Evolutionary conservation across 2,888 invertebrate genomes (phyloP).

Genomic region (Nebria salina): DNA sequence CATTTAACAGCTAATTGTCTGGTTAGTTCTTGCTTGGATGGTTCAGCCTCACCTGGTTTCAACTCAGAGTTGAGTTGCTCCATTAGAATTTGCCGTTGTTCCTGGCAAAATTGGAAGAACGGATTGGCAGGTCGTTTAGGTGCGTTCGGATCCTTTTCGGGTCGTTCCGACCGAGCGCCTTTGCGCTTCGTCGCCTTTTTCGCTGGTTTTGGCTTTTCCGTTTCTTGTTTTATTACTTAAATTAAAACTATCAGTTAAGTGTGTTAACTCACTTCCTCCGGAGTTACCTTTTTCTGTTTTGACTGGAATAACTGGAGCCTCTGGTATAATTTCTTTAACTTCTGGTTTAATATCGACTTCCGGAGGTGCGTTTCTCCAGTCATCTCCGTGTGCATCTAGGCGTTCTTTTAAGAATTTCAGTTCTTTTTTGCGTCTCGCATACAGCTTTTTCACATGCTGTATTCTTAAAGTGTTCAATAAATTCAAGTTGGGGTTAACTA

Average conservation of each 20-base stretch:
- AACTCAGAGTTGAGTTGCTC: slow-evolving; percentile 70
- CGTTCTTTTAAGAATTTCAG: slow-evolving; percentile 75
- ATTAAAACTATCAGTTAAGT: slow-evolving; percentile 14
- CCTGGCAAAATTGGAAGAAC: slow-evolving; percentile 83
- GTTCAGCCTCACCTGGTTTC: slow-evolving; percentile 72
- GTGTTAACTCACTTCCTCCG: not conserved
- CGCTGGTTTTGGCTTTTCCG: slow-evolving; percentile 53
- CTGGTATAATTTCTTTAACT: slow-evolving; percentile 54
- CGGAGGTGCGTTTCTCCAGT: slow-evolving; percentile 71
- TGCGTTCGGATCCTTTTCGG: slow-evolving; percentile 76
- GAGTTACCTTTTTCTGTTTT: slow-evolving; percentile 53
- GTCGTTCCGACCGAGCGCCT: slow-evolving; percentile 68
- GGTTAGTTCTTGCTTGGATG: slow-evolving; percentile 79
- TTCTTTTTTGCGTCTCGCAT: slow-evolving; percentile 74
- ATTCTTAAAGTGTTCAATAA: slow-evolving; percentile 63
- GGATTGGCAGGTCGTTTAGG: slow-evolving; percentile 84
- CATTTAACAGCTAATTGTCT: slow-evolving; percentile 78
- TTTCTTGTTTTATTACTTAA: slow-evolving; percentile 54
- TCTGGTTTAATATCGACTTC: slow-evolving; percentile 66
- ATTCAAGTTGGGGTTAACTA: slow-evolving; percentile 44
- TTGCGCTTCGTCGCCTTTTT: slow-evolving; percentile 68
- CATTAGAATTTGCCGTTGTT: slow-evolving; percentile 77
- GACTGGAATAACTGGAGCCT: slow-evolving; percentile 30
- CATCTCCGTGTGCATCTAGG: slow-evolving; percentile 75
- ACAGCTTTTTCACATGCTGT: slow-evolving; percentile 76